These are phyloP conservation scores for Chrysocyon brachyurus DNA, from an alignment of 2,797 vertebrate genomes.

Conservation along the genomic window DNA sequence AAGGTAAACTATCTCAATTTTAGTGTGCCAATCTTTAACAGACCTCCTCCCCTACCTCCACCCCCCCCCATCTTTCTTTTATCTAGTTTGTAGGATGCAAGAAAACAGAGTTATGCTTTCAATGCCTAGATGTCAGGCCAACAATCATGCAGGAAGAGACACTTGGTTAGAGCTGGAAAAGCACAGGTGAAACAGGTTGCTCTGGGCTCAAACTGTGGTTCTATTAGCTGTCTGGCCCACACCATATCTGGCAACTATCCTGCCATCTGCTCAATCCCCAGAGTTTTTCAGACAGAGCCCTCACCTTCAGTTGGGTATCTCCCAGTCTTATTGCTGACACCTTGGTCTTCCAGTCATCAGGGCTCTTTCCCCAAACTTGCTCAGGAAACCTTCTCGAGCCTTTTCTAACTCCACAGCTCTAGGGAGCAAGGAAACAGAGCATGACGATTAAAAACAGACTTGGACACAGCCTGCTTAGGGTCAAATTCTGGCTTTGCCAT, in stretches of 20 bases:
- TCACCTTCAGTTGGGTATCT: not conserved
- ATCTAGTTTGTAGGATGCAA: not conserved
- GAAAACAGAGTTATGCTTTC: not conserved
- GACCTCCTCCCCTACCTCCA: fast-evolving
- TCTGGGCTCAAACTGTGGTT: not conserved
- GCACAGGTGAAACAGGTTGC: not conserved
- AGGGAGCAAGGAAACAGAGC: not conserved
- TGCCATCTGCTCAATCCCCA: too few species aligned
- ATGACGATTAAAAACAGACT: not conserved
- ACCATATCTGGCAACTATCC: not conserved
- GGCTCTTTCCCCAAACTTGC: not conserved
- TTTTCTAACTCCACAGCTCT: not conserved
- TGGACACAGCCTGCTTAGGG: not conserved
- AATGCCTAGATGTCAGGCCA: not conserved
- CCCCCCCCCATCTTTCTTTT: not conserved
- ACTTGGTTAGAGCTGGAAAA: not conserved
- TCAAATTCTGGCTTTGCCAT: not conserved
- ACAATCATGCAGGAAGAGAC: not conserved
- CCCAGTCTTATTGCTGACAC: not conserved
- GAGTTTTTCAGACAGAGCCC: not conserved
- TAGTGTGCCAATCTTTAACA: not conserved
- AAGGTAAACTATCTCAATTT: not conserved
- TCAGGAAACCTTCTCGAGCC: not conserved
- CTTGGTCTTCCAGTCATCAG: not conserved
- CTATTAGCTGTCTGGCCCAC: not conserved